Conservation (phyloP, 1,140 invertebrate genomes). For the Radopholus similis region DNA sequence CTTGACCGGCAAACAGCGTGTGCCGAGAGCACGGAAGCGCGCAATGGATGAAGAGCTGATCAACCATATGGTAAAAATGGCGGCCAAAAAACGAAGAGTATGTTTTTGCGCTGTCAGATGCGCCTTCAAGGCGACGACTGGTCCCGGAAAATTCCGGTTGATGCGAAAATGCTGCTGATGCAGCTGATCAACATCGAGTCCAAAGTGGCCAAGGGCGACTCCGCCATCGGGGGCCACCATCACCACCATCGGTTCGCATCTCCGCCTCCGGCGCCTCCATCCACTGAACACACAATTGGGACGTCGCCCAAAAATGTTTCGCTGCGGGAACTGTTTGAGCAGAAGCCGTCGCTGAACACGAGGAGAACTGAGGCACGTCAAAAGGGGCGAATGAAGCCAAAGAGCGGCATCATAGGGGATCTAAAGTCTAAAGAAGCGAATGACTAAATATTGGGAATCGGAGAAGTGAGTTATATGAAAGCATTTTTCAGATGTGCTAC, state of each 20-base stretch:
- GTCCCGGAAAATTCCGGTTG: constrained; percentile 57
- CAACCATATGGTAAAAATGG: constrained; percentile 54
- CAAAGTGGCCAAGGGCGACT: constrained; percentile 37
- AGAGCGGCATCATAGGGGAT: neutral
- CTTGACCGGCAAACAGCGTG: constrained; percentile 56
- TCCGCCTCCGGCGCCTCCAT: neutral
- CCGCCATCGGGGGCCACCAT: neutral
- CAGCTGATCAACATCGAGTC: constrained; percentile 58
- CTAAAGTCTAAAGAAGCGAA: too few relatives aligned
- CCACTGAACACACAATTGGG: neutral
- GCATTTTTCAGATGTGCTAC: constrained; percentile 54
- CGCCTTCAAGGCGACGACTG: constrained; percentile 56
- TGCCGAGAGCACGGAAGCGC: constrained; percentile 50
- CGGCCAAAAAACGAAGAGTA: neutral
- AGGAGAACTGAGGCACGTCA: constrained; percentile 43
- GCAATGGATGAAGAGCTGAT: constrained; percentile 57
- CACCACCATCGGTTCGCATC: neutral
- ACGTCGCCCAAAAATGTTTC: constrained; percentile 37
- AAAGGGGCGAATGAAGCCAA: neutral
- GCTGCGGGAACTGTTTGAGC: constrained; percentile 54
- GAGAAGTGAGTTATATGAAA: too few relatives aligned
- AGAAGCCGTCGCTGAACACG: constrained; percentile 45
- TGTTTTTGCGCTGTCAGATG: constrained; percentile 36
- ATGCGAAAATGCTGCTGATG: constrained; percentile 55
- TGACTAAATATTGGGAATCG: too few relatives aligned